A percentile compares a stretch with the other conserved stretches of the same genome.
Evolutionary conservation across 2,797 vertebrate species (phyloP).

Genomic region (Anguilla obscura): DNA sequence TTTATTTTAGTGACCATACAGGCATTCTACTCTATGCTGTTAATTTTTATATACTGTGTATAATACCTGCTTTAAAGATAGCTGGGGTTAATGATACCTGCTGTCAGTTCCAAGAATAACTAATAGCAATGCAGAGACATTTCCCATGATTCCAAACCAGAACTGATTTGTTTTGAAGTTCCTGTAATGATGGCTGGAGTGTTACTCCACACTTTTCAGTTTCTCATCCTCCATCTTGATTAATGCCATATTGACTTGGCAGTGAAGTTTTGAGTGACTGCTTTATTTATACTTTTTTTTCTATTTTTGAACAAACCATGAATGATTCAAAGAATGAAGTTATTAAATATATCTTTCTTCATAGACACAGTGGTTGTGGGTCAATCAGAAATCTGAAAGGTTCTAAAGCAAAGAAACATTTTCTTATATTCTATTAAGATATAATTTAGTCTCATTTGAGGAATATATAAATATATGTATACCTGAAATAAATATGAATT

Average conservation of each 20-base stretch:
- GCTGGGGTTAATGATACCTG: constrained; percentile 78
- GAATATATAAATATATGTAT: background rate
- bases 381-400: background rate
- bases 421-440: background rate
- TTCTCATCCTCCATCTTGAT: constrained; percentile 63
- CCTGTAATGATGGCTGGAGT: constrained; percentile 65
- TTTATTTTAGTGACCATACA: background rate
- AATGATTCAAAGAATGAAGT: constrained; percentile 11
- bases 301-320: constrained; percentile 20
- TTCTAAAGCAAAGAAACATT: background rate
- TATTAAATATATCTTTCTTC: constrained; percentile 25
- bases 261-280: background rate
- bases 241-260: constrained; percentile 64
- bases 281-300: background rate
- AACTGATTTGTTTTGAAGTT: constrained; percentile 72
- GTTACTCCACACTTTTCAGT: constrained; percentile 67
- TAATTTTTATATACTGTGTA: constrained; percentile 60
- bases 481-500: constrained; percentile 2
- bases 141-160: constrained; percentile 62
- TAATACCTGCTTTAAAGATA: constrained; percentile 78
- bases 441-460: background rate
- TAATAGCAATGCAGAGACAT: constrained; percentile 70
- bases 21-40: too few relatives aligned
- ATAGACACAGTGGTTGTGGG: background rate
- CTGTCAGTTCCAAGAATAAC: constrained; percentile 70